Evolutionary conservation across 2,888 invertebrate genomes (phyloP).

Genomic region (Halictus ligatus): DNA sequence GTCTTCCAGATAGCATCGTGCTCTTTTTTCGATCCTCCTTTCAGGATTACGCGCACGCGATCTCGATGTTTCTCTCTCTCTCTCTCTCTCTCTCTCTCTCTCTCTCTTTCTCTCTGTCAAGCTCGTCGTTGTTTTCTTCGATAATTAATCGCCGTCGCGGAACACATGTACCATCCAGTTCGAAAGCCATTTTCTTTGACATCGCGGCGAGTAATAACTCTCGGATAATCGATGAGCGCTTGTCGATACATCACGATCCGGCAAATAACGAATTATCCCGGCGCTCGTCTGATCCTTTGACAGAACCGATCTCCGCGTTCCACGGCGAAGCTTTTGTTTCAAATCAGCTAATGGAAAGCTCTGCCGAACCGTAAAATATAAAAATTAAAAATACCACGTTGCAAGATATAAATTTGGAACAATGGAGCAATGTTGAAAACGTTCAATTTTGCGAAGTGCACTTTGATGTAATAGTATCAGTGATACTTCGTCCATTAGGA

Average conservation of each 20-base stretch:
- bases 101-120: conserved; percentile 4
- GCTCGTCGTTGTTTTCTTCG: conserved; percentile 66
- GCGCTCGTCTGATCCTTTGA: conserved; percentile 34
- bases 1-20: conserved; percentile 44
- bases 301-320: conserved; percentile 40
- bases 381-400: not conserved
- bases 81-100: not conserved
- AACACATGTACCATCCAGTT: conserved; percentile 56
- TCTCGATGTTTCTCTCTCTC: conserved; percentile 22
- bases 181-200: conserved; percentile 78
- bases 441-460: not conserved
- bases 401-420: not conserved
- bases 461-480: not conserved
- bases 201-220: conserved; percentile 78
- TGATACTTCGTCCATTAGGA: not conserved
- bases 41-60: conserved; percentile 55
- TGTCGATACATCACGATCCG: conserved; percentile 57
- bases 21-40: conserved; percentile 42
- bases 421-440: not conserved
- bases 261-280: conserved; percentile 76
- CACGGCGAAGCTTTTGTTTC: not conserved
- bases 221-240: conserved; percentile 62
- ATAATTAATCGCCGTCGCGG: conserved; percentile 78
- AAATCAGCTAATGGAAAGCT: not conserved
- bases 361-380: not conserved